Conservation (phyloP, 2,888 invertebrate genomes). For the Pseudococcus viburni region DNA sequence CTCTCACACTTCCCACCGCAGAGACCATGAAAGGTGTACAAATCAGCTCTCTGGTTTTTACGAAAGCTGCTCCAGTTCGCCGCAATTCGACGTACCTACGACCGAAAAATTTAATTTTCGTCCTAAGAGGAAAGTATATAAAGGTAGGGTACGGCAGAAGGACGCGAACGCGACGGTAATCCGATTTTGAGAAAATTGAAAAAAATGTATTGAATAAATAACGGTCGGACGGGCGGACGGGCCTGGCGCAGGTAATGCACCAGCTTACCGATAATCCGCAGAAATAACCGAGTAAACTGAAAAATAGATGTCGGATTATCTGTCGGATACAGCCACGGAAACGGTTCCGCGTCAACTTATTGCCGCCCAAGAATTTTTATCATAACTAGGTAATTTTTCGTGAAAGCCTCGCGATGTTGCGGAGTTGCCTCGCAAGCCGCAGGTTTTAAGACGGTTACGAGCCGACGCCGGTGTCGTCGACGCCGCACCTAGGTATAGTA, state of each 20-base stretch:
- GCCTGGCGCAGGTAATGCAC: constrained; percentile 32
- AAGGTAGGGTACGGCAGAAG: not conserved
- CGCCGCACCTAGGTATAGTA: not conserved
- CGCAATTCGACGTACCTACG: not conserved
- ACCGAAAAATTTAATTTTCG: constrained; percentile 23
- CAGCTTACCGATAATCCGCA: constrained; percentile 48
- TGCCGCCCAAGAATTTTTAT: constrained; percentile 26
- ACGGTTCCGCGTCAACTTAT: constrained; percentile 35
- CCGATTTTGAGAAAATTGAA: constrained; percentile 45
- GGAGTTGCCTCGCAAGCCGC: too few relatives aligned
- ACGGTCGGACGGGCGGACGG: not conserved
- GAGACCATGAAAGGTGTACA: too few relatives aligned
- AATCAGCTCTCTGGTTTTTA: too few relatives aligned
- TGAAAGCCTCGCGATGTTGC: not conserved
- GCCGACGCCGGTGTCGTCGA: not conserved
- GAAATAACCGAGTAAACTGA: constrained; percentile 52
- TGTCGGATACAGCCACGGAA: not conserved
- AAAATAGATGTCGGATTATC: constrained; percentile 57
- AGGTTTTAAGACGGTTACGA: not conserved
- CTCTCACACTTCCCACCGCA: too few relatives aligned
- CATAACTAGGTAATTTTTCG: constrained; percentile 39
- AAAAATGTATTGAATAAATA: constrained; percentile 43
- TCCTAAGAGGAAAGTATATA: not conserved
- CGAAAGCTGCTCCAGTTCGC: too few relatives aligned
- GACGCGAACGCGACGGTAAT: not conserved